These are phyloP conservation scores for Theretra japonica DNA, from an alignment of 2,888 invertebrate species.

Conservation along the genomic window DNA sequence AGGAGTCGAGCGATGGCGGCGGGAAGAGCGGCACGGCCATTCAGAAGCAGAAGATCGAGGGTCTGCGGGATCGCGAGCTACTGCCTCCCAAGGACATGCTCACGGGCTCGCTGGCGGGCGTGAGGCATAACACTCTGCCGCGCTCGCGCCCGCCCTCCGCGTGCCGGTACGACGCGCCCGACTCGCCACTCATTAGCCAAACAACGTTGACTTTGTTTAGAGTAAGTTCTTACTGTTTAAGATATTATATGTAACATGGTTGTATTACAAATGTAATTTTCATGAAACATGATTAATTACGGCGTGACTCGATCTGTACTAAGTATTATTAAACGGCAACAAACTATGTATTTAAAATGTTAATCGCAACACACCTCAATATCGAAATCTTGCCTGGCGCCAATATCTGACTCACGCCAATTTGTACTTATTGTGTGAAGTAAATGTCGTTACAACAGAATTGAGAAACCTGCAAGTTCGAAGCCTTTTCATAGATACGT, in stretches of 20 bases:
- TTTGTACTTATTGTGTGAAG: constrained; percentile 4
- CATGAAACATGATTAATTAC: neutral
- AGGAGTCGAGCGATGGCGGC: constrained; percentile 77
- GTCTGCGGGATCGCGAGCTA: constrained; percentile 72
- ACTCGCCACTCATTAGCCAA: constrained; percentile 63
- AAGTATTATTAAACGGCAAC: neutral
- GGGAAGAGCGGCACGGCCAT: constrained; percentile 68
- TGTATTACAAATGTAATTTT: too few species aligned
- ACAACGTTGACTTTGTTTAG: constrained; percentile 74
- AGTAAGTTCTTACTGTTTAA: constrained; percentile 65
- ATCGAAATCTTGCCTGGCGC: constrained; percentile 10
- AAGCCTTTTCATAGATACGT: neutral
- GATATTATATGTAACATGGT: too few species aligned
- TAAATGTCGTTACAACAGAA: neutral
- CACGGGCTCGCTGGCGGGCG: constrained; percentile 71
- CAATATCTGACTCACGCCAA: constrained; percentile 8
- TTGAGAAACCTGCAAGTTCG: constrained; percentile 21
- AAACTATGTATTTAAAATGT: constrained; percentile 9
- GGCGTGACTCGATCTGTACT: neutral
- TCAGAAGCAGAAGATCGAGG: constrained; percentile 81
- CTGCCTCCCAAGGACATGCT: constrained; percentile 77
- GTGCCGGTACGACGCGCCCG: constrained; percentile 59
- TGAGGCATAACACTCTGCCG: constrained; percentile 77
- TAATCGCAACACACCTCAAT: constrained; percentile 5
- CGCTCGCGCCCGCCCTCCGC: constrained; percentile 68